Conservation (phyloP, 2,888 invertebrate species). For the Calameuta idolon region DNA sequence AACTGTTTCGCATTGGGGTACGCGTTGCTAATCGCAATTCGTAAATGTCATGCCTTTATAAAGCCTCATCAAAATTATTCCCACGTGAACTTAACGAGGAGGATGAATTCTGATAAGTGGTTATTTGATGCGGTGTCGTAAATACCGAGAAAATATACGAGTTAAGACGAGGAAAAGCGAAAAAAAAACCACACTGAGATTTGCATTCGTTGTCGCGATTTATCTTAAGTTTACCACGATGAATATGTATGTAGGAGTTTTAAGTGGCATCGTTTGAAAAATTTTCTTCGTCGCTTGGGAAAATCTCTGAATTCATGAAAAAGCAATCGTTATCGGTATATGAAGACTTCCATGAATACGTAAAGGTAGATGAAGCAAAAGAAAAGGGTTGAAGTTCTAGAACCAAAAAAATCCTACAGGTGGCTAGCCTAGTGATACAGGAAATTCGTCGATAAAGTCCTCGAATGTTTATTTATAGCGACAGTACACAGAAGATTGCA, state of each 20-base stretch:
- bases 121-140: background rate
- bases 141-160: background rate
- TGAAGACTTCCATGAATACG: background rate
- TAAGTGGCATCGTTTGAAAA: background rate
- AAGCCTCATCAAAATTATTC: background rate
- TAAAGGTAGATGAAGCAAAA: background rate
- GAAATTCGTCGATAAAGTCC: background rate
- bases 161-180: background rate
- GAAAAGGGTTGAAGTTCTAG: background rate
- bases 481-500: background rate
- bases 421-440: background rate
- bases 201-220: background rate
- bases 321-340: background rate
- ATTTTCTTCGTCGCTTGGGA: background rate
- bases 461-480: background rate
- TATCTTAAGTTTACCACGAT: background rate
- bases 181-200: background rate
- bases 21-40: background rate
- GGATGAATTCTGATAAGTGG: background rate
- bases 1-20: background rate
- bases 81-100: background rate
- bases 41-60: background rate
- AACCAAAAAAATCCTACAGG: background rate
- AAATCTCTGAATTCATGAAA: background rate
- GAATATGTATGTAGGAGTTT: background rate